Percentiles rank a stretch among this genome's conserved stretches.
Conservation (phyloP, 2,888 invertebrate species). For the Nymphalis polychloros region DNA sequence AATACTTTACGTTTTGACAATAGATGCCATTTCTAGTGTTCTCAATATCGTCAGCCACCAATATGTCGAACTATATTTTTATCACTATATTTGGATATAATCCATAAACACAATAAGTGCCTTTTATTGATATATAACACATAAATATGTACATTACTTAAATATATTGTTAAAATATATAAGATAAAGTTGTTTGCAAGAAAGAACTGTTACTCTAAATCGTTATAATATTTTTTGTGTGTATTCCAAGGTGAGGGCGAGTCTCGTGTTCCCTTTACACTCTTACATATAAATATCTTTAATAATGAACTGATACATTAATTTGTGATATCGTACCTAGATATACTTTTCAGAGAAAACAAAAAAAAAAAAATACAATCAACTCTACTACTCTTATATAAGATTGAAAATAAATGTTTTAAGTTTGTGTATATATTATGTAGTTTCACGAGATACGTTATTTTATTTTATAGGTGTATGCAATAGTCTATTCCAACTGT, state of each 20-base stretch:
- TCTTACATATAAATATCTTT: neutral
- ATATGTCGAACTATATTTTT: neutral
- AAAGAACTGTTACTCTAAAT: neutral
- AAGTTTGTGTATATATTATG: neutral
- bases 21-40: constrained; percentile 2
- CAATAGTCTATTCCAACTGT: no score
- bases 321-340: constrained; percentile 10
- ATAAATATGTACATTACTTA: neutral
- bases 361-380: neutral
- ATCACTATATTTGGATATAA: neutral
- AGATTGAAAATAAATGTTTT: neutral
- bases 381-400: neutral
- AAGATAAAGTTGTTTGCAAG: constrained; percentile 5
- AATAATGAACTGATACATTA: constrained; percentile 1
- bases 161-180: constrained; percentile 4
- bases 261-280: neutral
- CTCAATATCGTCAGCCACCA: neutral
- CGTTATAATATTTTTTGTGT: no score
- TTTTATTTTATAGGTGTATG: neutral
- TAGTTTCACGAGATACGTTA: neutral
- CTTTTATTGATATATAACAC: constrained; percentile 8
- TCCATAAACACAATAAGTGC: constrained; percentile 10
- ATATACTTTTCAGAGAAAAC: neutral
- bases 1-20: neutral
- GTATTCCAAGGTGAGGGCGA: neutral